phyloP scores from a whole-genome alignment of 2,797 vertebrate species.

The Nothura maculosa region DNA sequence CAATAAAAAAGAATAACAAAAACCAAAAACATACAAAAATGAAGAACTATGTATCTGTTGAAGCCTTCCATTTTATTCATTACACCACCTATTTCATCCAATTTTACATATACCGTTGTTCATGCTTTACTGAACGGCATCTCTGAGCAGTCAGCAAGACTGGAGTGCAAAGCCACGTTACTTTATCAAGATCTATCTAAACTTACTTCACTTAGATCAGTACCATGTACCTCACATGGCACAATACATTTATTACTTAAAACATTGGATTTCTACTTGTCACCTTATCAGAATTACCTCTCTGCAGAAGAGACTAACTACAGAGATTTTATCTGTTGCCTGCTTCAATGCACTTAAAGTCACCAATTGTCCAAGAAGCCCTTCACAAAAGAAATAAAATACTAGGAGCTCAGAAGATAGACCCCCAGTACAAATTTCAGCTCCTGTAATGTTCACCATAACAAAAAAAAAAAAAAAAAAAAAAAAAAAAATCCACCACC shows the following conservation, averaged over 20 bases:
- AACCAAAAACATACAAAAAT: neutral
- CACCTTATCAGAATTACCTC: fast-evolving
- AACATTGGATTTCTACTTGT: neutral
- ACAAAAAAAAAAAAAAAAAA: too few species aligned
- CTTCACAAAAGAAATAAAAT: neutral
- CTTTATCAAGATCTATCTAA: neutral
- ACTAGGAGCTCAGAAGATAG: neutral
- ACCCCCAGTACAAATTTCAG: neutral
- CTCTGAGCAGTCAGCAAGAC: neutral
- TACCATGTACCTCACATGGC: fast-evolving
- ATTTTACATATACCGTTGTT: neutral
- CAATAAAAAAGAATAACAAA: neutral
- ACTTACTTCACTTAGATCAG: neutral
- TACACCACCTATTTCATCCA: neutral
- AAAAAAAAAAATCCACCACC: too few species aligned
- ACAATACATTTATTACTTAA: neutral
- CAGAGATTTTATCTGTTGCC: neutral
- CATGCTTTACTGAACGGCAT: neutral
- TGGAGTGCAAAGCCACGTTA: neutral
- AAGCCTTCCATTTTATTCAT: neutral
- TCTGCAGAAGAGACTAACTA: neutral
- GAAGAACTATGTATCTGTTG: neutral
- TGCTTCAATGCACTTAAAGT: neutral
- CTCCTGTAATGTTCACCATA: neutral
- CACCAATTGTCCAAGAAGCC: neutral